Percentiles rank a stretch among this genome's conserved stretches.
These are phyloP conservation scores for Ptychobarbus kaznakovi DNA, from an alignment of 2,797 vertebrate genomes.

Conservation along the genomic window DNA sequence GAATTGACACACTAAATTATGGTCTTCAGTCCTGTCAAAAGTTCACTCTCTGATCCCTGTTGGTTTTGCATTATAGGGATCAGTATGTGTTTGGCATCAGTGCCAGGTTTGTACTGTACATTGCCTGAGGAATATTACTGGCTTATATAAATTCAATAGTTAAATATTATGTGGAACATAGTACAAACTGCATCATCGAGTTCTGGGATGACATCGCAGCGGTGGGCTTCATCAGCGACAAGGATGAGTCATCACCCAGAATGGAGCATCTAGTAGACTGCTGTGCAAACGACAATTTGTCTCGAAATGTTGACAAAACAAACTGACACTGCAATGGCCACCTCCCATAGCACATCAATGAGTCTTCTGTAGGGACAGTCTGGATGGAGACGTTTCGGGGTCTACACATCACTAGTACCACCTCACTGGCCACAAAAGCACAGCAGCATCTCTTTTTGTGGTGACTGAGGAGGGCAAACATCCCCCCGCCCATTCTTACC, in stretches of 20 bases:
- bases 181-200: conserved; percentile 26
- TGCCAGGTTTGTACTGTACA: not conserved
- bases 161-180: conserved; percentile 10
- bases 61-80: conserved; percentile 12
- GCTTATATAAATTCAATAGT: not conserved
- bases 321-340: not conserved
- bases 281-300: conserved; percentile 27
- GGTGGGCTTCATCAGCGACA: conserved; percentile 44
- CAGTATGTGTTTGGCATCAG: conserved; percentile 7
- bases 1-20: conserved; percentile 64
- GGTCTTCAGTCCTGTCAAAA: conserved; percentile 25
- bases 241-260: conserved; percentile 28
- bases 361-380: not conserved
- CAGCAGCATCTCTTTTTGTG: not conserved
- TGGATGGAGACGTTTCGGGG: conserved; percentile 1
- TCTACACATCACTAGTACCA: not conserved
- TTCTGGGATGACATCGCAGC: conserved; percentile 38
- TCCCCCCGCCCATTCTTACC: conserved; percentile 4
- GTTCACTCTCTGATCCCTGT: conserved; percentile 1
- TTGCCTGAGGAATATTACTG: not conserved
- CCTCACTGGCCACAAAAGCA: not conserved
- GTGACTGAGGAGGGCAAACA: conserved; percentile 14
- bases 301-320: conserved; percentile 30
- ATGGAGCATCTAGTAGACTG: conserved; percentile 13
- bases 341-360: conserved; percentile 8